phyloP scores from a whole-genome alignment of 2,888 invertebrate genomes.

The Drosophila percnosoma region DNA sequence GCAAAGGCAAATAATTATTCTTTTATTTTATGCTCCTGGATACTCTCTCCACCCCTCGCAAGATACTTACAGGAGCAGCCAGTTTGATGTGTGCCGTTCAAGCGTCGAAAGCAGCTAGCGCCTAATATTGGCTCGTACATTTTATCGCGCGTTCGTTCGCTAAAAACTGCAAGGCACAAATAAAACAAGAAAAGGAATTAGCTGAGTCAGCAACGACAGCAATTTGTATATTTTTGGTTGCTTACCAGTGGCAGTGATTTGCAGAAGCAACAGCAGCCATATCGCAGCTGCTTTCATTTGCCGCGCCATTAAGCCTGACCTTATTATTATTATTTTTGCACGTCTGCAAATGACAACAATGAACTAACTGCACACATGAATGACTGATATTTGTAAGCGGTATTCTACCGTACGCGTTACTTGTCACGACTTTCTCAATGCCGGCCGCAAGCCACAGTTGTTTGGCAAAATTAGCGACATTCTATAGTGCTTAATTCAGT shows the following conservation, averaged over 20 bases:
- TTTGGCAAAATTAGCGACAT: not conserved
- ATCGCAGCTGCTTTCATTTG: conserved; percentile 45
- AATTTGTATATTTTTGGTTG: not conserved
- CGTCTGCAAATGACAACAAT: conserved; percentile 23
- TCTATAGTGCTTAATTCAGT: not conserved
- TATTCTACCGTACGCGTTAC: conserved; percentile 8
- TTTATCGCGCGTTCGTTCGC: conserved; percentile 89
- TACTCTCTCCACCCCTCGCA: not conserved
- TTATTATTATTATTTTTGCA: conserved; percentile 2
- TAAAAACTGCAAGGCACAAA: conserved; percentile 51
- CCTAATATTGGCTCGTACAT: conserved; percentile 92
- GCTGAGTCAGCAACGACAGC: conserved; percentile 46
- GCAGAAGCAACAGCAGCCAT: conserved; percentile 63
- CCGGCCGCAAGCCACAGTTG: not conserved
- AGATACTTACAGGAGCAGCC: conserved; percentile 95
- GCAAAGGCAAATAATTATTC: not conserved
- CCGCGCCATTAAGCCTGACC: conserved; percentile 50
- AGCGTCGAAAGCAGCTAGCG: conserved; percentile 93
- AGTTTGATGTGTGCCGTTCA: conserved; percentile 97
- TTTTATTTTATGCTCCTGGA: not conserved
- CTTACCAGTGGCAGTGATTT: conserved; percentile 51
- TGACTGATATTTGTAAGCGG: not conserved
- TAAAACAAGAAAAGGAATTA: conserved; percentile 7
- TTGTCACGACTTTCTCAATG: conserved; percentile 13
- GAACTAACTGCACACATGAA: conserved; percentile 11